Evolutionary conservation across 2,888 invertebrate species (phyloP).

Genomic region (Ormyrus pomaceus): DNA sequence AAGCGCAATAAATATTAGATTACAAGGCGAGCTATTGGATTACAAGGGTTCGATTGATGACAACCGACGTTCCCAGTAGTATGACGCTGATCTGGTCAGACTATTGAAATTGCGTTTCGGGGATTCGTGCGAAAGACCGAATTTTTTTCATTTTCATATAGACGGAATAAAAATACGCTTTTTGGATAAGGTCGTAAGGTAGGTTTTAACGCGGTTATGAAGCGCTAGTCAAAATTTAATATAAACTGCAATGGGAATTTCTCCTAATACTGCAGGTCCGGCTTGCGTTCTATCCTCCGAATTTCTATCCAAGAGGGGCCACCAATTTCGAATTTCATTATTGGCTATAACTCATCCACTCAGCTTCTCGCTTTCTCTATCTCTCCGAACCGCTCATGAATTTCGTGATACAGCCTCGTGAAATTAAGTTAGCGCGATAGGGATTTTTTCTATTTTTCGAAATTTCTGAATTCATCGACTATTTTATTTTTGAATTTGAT

Average conservation of each 20-base stretch:
- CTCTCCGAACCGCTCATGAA: not conserved
- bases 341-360: conserved; percentile 38
- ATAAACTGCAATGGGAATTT: conserved; percentile 43
- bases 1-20: conserved; percentile 5
- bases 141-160: no score
- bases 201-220: conserved; percentile 21
- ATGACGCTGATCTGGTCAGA: no score
- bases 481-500: not conserved
- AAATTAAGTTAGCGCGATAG: conserved; percentile 6
- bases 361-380: conserved; percentile 4
- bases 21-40: not conserved
- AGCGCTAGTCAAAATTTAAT: conserved; percentile 42
- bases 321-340: conserved; percentile 50
- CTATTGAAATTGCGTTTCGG: no score
- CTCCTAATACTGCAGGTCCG: conserved; percentile 20
- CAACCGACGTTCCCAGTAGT: not conserved
- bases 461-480: not conserved
- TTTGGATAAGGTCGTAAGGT: not conserved
- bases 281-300: not conserved
- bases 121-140: no score
- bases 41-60: not conserved
- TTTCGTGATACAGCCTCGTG: conserved; percentile 1
- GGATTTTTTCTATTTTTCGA: conserved; percentile 3
- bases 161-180: no score
- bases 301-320: conserved; percentile 26